phyloP scores from a whole-genome alignment of 2,113 vertebrate genomes.

The Rhineura floridana region DNA sequence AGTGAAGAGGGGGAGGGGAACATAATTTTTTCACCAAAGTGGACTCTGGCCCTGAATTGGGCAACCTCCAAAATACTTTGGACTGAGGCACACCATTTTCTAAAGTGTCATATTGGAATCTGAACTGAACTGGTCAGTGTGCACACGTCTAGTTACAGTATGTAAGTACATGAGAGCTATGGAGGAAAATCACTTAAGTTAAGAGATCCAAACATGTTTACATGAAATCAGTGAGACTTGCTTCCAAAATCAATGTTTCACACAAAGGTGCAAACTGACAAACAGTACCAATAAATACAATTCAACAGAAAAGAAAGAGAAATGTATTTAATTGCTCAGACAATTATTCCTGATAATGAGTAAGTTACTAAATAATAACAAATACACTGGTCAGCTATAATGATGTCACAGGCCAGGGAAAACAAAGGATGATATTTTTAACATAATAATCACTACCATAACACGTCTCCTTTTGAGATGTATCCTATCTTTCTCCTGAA shows the following conservation, averaged over 20 bases:
- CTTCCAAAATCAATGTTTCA: not conserved
- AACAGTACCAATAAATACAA: not conserved
- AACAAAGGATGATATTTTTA: not conserved
- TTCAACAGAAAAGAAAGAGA: not conserved
- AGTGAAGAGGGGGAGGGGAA: no score
- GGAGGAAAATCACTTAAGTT: not conserved
- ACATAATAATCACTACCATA: not conserved
- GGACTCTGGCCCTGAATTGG: no score
- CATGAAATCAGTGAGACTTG: not conserved
- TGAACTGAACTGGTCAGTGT: no score
- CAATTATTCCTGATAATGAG: not conserved
- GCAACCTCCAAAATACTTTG: no score
- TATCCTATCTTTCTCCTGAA: not conserved
- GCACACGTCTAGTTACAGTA: no score
- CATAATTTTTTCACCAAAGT: no score
- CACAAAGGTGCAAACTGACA: not conserved
- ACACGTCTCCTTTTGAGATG: not conserved
- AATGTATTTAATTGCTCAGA: not conserved
- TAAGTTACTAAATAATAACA: not conserved
- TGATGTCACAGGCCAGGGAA: not conserved
- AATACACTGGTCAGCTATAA: not conserved
- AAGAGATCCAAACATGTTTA: not conserved
- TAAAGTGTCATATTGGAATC: no score
- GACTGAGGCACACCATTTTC: no score
- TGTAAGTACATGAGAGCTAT: not conserved